phyloP scores from a whole-genome alignment of 2,113 vertebrate genomes.

The Zosterops lateralis region DNA sequence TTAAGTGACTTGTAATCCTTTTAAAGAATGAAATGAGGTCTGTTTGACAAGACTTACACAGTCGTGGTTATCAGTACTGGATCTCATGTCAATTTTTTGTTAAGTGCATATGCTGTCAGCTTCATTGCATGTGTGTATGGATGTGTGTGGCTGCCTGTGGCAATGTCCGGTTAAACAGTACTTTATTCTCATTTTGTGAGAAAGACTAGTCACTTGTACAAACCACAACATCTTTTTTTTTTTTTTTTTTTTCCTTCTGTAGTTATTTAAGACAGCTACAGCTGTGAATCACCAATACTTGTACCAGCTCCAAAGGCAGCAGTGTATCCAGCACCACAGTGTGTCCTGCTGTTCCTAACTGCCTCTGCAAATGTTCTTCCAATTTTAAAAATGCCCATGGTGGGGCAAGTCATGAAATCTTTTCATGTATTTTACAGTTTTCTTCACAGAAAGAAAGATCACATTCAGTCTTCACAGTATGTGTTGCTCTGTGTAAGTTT shows the following conservation, averaged over 20 bases:
- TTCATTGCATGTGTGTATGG: background rate
- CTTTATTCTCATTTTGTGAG: background rate
- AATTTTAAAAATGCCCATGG: background rate
- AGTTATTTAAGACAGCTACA: background rate
- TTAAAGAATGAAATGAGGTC: background rate
- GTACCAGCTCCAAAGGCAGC: background rate
- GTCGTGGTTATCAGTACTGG: background rate
- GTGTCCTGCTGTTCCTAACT: background rate
- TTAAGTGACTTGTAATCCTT: background rate
- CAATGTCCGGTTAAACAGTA: background rate
- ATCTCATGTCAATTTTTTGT: background rate
- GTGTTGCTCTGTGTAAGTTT: background rate
- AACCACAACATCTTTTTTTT: background rate
- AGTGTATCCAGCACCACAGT: background rate
- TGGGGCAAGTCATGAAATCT: background rate
- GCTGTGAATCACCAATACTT: background rate
- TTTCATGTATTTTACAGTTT: background rate
- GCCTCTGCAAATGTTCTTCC: background rate
- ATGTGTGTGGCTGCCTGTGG: background rate
- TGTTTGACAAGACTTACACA: background rate
- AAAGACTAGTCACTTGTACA: background rate
- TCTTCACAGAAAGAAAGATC: background rate
- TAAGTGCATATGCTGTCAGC: background rate
- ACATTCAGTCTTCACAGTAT: background rate
- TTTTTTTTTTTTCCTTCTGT: background rate